Conservation (phyloP, 2,888 invertebrate genomes). For the Tineola bisselliella region DNA sequence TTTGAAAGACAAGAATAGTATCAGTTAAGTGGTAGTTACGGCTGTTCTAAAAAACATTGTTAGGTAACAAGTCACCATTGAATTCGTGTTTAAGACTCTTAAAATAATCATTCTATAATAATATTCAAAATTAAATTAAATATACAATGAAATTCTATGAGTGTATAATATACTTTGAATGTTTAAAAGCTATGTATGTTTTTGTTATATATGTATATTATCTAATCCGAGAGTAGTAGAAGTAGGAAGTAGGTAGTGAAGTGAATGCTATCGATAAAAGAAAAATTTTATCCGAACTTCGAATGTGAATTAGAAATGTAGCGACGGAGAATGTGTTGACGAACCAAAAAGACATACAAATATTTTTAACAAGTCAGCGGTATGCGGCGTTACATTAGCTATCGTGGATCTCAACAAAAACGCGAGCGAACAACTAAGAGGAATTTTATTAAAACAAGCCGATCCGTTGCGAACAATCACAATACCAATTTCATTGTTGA, state of each 20-base stretch:
- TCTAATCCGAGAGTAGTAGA: no score
- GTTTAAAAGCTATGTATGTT: no score
- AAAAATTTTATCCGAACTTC: neutral
- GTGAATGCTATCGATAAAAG: neutral
- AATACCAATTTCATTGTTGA: slow-evolving; percentile 37
- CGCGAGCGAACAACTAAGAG: slow-evolving; percentile 33
- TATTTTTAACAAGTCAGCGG: slow-evolving; percentile 16
- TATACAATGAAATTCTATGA: no score
- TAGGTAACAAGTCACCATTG: neutral
- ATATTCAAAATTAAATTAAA: no score
- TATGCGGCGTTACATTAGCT: slow-evolving; percentile 27
- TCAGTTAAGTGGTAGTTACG: slow-evolving; percentile 11
- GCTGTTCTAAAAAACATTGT: slow-evolving; percentile 9
- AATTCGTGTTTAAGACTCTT: neutral
- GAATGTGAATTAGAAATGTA: neutral
- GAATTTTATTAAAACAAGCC: slow-evolving; percentile 48
- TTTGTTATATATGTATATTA: no score
- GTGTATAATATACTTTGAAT: no score
- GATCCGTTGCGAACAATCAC: slow-evolving; percentile 46
- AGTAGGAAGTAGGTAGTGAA: neutral
- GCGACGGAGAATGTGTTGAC: neutral
- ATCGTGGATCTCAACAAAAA: slow-evolving; percentile 21
- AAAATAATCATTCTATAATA: neutral
- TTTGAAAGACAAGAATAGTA: slow-evolving; percentile 51
- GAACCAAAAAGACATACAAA: slow-evolving; percentile 12